phyloP scores from a whole-genome alignment of 64 coral and sea anemone genomes.

The Anthopleura sola region DNA sequence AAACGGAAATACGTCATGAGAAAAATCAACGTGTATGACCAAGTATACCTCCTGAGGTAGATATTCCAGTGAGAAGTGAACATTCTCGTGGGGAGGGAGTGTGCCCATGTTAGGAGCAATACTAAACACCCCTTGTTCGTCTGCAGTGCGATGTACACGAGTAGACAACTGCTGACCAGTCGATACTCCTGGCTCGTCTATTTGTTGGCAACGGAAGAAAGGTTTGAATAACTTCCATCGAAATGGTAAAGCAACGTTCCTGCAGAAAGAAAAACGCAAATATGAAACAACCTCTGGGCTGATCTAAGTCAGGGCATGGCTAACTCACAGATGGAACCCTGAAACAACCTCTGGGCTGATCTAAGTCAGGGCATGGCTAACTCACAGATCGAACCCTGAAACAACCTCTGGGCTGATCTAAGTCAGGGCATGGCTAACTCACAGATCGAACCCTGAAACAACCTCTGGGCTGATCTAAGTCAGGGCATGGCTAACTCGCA shows the following conservation, averaged over 20 bases:
- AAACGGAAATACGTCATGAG: too few relatives aligned
- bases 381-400: too few relatives aligned
- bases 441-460: too few relatives aligned
- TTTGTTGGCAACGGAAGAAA: constrained; percentile 42
- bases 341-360: too few relatives aligned
- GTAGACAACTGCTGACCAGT: not conserved
- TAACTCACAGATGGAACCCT: too few relatives aligned
- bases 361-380: too few relatives aligned
- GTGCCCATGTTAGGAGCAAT: constrained; percentile 83
- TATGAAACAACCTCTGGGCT: too few relatives aligned
- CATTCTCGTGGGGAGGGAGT: constrained; percentile 70
- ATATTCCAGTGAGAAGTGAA: constrained; percentile 75
- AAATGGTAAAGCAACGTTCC: constrained; percentile 88
- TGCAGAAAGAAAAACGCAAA: constrained; percentile 23
- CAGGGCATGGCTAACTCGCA: too few relatives aligned
- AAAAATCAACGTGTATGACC: not conserved
- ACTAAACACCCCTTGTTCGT: constrained; percentile 54
- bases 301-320: too few relatives aligned
- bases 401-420: too few relatives aligned
- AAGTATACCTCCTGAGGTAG: constrained; percentile 53
- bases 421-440: too few relatives aligned
- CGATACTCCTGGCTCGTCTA: not conserved
- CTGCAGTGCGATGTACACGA: constrained; percentile 39
- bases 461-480: too few relatives aligned
- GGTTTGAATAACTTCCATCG: constrained; percentile 92